phyloP scores from a whole-genome alignment of 2,113 vertebrate species.

The Rhagologus leucostigma region DNA sequence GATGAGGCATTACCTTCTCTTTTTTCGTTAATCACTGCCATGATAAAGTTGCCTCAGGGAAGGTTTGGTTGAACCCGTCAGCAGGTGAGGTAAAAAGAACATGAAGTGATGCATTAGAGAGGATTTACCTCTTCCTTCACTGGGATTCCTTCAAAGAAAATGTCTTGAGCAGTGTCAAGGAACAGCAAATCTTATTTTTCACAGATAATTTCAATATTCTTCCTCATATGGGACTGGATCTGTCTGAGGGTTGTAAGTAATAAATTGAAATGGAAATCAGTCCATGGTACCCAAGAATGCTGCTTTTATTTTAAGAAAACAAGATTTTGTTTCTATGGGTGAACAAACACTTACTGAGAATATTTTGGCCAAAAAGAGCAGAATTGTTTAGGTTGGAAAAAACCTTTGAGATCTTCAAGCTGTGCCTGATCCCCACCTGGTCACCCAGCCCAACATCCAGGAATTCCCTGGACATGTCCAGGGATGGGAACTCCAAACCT shows the following conservation, averaged over 20 bases:
- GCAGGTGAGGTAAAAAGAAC: background rate
- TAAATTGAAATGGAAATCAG: background rate
- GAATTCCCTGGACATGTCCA: background rate
- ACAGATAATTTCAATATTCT: background rate
- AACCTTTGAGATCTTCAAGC: background rate
- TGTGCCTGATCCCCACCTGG: background rate
- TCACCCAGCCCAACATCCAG: background rate
- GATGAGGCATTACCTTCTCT: background rate
- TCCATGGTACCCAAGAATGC: fast-evolving
- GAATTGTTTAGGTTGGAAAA: background rate
- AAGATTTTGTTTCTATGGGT: background rate
- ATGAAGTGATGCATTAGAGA: background rate
- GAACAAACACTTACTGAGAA: background rate
- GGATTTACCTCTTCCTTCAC: background rate
- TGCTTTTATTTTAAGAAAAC: background rate
- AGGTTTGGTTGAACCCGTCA: background rate
- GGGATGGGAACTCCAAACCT: background rate
- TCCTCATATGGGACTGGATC: fast-evolving
- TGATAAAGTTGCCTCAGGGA: background rate
- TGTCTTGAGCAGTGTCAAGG: background rate
- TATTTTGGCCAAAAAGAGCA: background rate
- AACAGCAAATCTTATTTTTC: background rate
- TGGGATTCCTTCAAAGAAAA: background rate
- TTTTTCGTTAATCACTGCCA: background rate
- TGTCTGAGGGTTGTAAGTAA: fast-evolving